Evolutionary conservation across 2,888 invertebrate genomes (phyloP).

Genomic region (Exocentrus adspersus): DNA sequence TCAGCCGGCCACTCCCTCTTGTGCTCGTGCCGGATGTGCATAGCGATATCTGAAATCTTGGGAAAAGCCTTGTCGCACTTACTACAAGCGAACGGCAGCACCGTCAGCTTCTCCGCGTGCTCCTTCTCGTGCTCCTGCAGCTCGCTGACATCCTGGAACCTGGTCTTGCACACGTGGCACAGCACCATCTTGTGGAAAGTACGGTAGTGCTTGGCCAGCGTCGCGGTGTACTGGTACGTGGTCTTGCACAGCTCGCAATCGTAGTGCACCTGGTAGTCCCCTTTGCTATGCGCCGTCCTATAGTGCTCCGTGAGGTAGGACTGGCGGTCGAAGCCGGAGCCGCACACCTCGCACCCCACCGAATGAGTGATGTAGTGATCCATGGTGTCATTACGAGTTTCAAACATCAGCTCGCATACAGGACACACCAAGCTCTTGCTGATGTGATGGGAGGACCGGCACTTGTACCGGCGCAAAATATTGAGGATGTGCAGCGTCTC

Average conservation of each 20-base stretch:
- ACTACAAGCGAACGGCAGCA: constrained; percentile 56
- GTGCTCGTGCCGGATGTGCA: constrained; percentile 53
- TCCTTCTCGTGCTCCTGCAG: constrained; percentile 40
- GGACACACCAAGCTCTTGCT: constrained; percentile 29
- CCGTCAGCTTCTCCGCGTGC: constrained; percentile 48
- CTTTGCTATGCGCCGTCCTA: constrained; percentile 42
- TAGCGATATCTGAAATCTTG: constrained; percentile 53
- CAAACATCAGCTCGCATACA: constrained; percentile 35
- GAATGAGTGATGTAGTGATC: constrained; percentile 44
- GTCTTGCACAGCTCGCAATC: constrained; percentile 39
- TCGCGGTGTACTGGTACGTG: constrained; percentile 30
- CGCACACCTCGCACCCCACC: constrained; percentile 46
- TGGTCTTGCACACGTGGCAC: constrained; percentile 42
- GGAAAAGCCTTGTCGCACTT: constrained; percentile 57
- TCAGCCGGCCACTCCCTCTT: constrained; percentile 9
- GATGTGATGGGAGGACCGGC: constrained; percentile 30
- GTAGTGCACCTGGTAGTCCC: constrained; percentile 29
- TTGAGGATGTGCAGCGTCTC: constrained; percentile 45
- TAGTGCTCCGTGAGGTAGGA: constrained; percentile 45
- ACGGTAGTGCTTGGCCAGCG: constrained; percentile 39
- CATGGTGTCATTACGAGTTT: constrained; percentile 32
- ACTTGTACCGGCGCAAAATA: constrained; percentile 41
- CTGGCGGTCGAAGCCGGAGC: constrained; percentile 47
- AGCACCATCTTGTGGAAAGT: constrained; percentile 44
- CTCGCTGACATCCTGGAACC: constrained; percentile 25